These are phyloP conservation scores for Dinoponera quadriceps DNA, from an alignment of 1,140 invertebrate species.

Conservation along the genomic window DNA sequence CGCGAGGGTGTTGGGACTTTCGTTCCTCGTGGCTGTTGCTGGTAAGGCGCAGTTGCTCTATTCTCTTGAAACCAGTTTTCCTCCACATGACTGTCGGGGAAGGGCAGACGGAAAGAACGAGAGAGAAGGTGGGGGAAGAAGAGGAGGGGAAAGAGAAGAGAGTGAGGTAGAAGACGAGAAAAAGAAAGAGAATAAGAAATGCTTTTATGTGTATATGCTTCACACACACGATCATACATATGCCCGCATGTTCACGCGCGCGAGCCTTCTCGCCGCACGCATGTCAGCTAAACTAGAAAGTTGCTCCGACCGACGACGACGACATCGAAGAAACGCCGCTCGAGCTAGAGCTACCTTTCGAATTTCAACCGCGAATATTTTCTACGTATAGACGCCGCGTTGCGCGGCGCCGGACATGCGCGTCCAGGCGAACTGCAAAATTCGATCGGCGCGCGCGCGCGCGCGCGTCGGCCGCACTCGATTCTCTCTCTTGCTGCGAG, in stretches of 20 bases:
- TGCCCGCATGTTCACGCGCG: constrained; percentile 16
- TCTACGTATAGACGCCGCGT: constrained; percentile 48
- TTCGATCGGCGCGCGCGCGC: constrained; percentile 58
- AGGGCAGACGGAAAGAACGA: constrained; percentile 49
- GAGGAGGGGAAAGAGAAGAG: constrained; percentile 4
- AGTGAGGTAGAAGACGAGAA: constrained; percentile 37
- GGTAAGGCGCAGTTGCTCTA: constrained; percentile 82
- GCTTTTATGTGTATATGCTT: background rate
- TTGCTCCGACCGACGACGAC: constrained; percentile 79
- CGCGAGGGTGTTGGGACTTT: constrained; percentile 80
- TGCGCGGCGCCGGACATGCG: constrained; percentile 24
- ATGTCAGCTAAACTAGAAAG: constrained; percentile 85
- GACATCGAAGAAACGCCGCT: constrained; percentile 78
- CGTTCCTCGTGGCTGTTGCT: constrained; percentile 74
- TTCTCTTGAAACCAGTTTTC: constrained; percentile 85
- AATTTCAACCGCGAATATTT: constrained; percentile 81
- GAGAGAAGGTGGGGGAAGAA: constrained; percentile 51
- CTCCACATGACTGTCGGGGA: constrained; percentile 72
- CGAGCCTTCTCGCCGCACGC: constrained; percentile 58
- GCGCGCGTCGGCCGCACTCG: constrained; percentile 40
- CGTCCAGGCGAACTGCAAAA: constrained; percentile 44
- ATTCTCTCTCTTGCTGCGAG: constrained; percentile 51
- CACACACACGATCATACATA: background rate
- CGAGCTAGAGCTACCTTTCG: constrained; percentile 81
- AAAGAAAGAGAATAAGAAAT: constrained; percentile 62